A percentile compares a stretch with the other conserved stretches of the same genome.
Evolutionary conservation across 2,888 invertebrate genomes (phyloP).

Genomic region (Embidobia sp.): DNA sequence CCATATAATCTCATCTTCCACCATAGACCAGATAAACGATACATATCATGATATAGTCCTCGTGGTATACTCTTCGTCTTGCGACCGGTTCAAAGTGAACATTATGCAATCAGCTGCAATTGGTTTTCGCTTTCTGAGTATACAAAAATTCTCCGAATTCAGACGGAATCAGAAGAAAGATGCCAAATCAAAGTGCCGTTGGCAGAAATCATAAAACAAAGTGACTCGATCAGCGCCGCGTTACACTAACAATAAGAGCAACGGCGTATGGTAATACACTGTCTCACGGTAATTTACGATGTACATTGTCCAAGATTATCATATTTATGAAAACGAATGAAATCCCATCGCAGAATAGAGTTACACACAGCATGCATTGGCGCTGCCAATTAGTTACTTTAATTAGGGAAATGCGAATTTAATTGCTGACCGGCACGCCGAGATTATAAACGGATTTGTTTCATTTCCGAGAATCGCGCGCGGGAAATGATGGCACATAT

Average conservation of each 20-base stretch:
- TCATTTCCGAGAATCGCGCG: slow-evolving; percentile 56
- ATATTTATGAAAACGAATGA: slow-evolving; percentile 62
- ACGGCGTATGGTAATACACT: slow-evolving; percentile 39
- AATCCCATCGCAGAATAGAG: slow-evolving; percentile 39
- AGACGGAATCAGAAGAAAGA: too few relatives aligned
- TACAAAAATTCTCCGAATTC: too few relatives aligned
- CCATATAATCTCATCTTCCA: too few relatives aligned
- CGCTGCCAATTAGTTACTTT: slow-evolving; percentile 64
- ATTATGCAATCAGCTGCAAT: too few relatives aligned
- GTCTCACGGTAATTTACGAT: slow-evolving; percentile 62
- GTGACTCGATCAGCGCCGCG: slow-evolving; percentile 1
- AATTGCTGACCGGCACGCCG: slow-evolving; percentile 57
- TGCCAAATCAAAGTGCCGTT: neutral
- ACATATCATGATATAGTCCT: too few relatives aligned
- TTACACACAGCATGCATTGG: slow-evolving; percentile 59
- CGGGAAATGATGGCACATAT: slow-evolving; percentile 41
- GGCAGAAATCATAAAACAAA: neutral
- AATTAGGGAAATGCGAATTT: slow-evolving; percentile 66
- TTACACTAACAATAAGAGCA: slow-evolving; percentile 30
- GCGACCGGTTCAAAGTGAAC: too few relatives aligned
- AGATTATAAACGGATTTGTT: slow-evolving; percentile 64
- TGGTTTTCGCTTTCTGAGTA: too few relatives aligned
- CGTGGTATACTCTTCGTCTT: too few relatives aligned
- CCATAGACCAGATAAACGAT: too few relatives aligned
- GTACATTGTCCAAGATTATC: slow-evolving; percentile 61